phyloP scores from a whole-genome alignment of 2,888 invertebrate species.

The Calliopum simillimum region DNA sequence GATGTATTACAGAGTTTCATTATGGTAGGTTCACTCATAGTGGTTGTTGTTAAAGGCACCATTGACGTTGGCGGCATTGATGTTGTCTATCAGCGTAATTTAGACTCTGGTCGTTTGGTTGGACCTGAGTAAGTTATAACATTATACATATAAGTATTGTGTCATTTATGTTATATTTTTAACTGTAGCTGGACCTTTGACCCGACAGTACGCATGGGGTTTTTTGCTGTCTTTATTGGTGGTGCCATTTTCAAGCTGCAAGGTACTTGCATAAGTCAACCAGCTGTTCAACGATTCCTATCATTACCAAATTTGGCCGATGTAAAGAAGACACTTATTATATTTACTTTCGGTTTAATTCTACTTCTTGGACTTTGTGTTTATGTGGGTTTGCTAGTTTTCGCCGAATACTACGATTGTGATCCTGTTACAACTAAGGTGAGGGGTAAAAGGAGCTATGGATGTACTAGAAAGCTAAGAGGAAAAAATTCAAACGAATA shows the following conservation, averaged over 20 bases:
- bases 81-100: conserved; percentile 75
- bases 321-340: conserved; percentile 76
- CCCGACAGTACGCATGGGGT: conserved; percentile 81
- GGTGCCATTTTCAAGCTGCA: conserved; percentile 81
- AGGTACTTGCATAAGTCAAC: conserved; percentile 81
- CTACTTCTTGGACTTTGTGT: conserved; percentile 73
- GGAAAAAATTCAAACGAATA: no score
- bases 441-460: background rate
- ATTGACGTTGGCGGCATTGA: conserved; percentile 76
- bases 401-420: conserved; percentile 79
- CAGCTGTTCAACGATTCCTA: conserved; percentile 85
- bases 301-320: conserved; percentile 76
- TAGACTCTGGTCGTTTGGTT: conserved; percentile 77
- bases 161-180: conserved; percentile 42
- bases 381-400: conserved; percentile 79
- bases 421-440: conserved; percentile 84
- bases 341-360: conserved; percentile 74
- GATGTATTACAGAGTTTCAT: conserved; percentile 81
- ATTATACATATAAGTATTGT: background rate
- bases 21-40: conserved; percentile 79
- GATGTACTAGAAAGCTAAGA: background rate
- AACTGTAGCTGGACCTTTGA: conserved; percentile 77
- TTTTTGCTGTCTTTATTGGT: conserved; percentile 81
- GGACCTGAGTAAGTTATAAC: conserved; percentile 72
- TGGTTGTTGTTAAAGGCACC: conserved; percentile 80